Conservation (phyloP, 2,888 invertebrate genomes). For the Tiliacea aurago region DNA sequence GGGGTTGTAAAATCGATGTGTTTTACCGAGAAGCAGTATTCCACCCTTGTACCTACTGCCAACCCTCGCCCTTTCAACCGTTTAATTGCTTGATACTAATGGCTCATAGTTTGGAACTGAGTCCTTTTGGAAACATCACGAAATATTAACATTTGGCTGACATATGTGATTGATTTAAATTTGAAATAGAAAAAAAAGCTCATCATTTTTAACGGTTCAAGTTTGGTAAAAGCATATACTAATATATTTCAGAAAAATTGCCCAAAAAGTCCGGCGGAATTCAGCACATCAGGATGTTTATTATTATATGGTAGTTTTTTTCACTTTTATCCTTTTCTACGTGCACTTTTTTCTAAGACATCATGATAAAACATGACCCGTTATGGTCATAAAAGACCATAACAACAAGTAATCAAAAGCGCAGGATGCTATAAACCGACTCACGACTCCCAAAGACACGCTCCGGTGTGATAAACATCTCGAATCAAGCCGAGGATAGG, state of each 20-base stretch:
- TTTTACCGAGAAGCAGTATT: slow-evolving; percentile 36
- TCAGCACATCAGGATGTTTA: no score
- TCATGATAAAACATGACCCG: not conserved
- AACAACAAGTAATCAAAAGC: slow-evolving; percentile 14
- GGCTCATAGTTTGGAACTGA: slow-evolving; percentile 32
- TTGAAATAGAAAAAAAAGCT: not conserved
- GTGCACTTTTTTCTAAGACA: not conserved
- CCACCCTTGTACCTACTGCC: slow-evolving; percentile 53
- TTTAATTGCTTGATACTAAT: slow-evolving; percentile 52
- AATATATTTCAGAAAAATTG: not conserved
- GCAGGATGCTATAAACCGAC: slow-evolving; percentile 6
- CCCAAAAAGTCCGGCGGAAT: not conserved
- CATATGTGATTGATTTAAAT: slow-evolving; percentile 11
- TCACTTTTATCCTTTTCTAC: not conserved
- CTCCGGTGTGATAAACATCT: slow-evolving; percentile 60
- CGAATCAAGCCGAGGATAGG: slow-evolving; percentile 68
- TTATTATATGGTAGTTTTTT: no score
- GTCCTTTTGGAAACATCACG: slow-evolving; percentile 8
- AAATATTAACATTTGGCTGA: slow-evolving; percentile 5
- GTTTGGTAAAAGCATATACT: not conserved
- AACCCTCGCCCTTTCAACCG: slow-evolving; percentile 52
- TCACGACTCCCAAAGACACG: slow-evolving; percentile 36
- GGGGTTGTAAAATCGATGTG: slow-evolving; percentile 56
- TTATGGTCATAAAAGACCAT: not conserved
- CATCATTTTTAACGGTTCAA: slow-evolving; percentile 2